Evolutionary conservation across 64 coral and sea anemone genomes (phyloP), one percentile per base, ranked within the genome.

Genomic region (Montipora sp.): DNA sequence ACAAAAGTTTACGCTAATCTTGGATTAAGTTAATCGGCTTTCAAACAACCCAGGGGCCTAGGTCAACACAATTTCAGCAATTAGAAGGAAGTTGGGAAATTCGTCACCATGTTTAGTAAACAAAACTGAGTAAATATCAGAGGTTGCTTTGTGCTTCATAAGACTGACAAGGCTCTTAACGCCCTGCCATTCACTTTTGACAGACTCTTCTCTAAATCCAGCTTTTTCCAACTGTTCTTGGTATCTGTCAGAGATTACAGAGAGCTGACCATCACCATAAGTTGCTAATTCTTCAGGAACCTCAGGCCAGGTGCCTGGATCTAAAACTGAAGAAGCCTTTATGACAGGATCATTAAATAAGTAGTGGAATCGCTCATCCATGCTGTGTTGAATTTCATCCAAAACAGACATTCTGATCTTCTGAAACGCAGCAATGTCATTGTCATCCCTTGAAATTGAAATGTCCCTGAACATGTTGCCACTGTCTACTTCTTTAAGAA

Each of bases 251-350:
- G 79, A 12, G n/a, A 59, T 22, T 23, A 81, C n/a, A 8, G 8
- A 8, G 10, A 81, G 50, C 53, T 81, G 19, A 59, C 13, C 79
- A 59, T 59, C 7, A 9, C 51, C 79, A 81, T 59, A 81, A 59
- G 51, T n/a, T 9, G 79, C 50, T 60, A 81, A 81, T 51, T 81
- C 21, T 59, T 36, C 55, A 9, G 5, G 51, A 81, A 59, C 79
- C 63, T 14, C 12, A 55, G 78, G 78, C 78, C 78, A 80, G 16
- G 21, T 58, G 18, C 23, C 87, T 75, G 87, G 87, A 59, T 89
- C 51, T 78, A 89, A 89, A 59, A 89, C 87, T 78, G 87, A 77
- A 27, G 87, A 77, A 57, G 79, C 79, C 12, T 81, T 81, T 13
- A 59, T 4, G 7, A 81, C 23, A 55, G 79, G 79, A 43, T 81